phyloP scores from a whole-genome alignment of 2,888 invertebrate genomes.

The Harpalus rubripes region DNA sequence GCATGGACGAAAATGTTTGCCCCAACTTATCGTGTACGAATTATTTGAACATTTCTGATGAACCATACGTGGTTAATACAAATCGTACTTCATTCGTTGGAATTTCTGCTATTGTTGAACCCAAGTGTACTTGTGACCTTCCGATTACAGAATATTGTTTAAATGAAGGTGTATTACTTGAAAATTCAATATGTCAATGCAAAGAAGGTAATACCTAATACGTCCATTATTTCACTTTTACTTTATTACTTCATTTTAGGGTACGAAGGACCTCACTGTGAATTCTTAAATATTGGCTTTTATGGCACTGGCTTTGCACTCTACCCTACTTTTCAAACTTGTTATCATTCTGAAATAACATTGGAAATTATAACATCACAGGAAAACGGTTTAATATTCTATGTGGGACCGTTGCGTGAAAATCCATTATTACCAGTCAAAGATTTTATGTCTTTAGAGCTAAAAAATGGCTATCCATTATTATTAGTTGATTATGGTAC shows the following conservation, averaged over 20 bases:
- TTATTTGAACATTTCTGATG: constrained; percentile 83
- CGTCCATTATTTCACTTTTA: too few relatives aligned
- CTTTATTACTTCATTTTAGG: constrained; percentile 72
- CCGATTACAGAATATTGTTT: constrained; percentile 71
- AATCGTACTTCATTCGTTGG: constrained; percentile 97
- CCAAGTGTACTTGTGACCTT: constrained; percentile 84
- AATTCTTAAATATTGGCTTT: constrained; percentile 92
- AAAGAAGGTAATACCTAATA: constrained; percentile 76
- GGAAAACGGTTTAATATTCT: constrained; percentile 92
- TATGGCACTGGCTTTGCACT: constrained; percentile 95
- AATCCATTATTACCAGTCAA: constrained; percentile 83
- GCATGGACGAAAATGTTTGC: constrained; percentile 85
- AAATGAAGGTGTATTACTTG: constrained; percentile 80
- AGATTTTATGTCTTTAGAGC: constrained; percentile 95
- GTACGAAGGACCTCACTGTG: constrained; percentile 92
- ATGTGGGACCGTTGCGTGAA: constrained; percentile 89
- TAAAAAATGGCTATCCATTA: constrained; percentile 90
- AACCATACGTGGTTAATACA: constrained; percentile 91
- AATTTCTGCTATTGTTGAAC: constrained; percentile 90
- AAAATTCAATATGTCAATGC: constrained; percentile 87
- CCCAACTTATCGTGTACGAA: constrained; percentile 90
- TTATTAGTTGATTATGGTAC: constrained; percentile 93
- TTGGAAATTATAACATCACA: constrained; percentile 89
- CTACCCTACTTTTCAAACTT: constrained; percentile 92
- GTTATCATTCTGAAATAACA: constrained; percentile 89